phyloP scores from a whole-genome alignment of 2,888 invertebrate species.

The Stratiomys singularior region DNA sequence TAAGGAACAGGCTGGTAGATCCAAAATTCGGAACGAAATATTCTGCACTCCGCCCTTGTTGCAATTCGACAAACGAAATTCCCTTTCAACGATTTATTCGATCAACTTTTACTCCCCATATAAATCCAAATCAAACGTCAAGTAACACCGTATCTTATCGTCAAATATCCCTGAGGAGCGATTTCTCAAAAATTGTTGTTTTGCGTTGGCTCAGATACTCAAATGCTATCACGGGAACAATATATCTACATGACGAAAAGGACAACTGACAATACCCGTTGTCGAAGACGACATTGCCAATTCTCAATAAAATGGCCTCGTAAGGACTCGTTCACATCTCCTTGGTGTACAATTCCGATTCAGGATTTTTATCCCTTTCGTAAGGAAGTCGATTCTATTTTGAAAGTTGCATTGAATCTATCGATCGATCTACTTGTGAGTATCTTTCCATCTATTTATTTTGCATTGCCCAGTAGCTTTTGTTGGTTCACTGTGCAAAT shows the following conservation, averaged over 20 bases:
- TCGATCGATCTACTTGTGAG: neutral
- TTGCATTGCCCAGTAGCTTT: neutral
- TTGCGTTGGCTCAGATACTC: constrained; percentile 35
- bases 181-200: constrained; percentile 52
- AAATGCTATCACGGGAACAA: constrained; percentile 46
- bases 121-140: constrained; percentile 48
- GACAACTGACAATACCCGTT: constrained; percentile 15
- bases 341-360: neutral
- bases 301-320: constrained; percentile 38
- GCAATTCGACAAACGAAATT: too few relatives aligned
- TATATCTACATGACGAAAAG: constrained; percentile 37
- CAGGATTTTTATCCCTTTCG: neutral
- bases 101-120: constrained; percentile 37
- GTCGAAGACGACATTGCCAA: constrained; percentile 39
- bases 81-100: constrained; percentile 36
- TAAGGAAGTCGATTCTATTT: neutral
- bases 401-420: constrained; percentile 12
- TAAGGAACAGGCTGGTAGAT: too few relatives aligned
- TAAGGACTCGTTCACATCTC: constrained; percentile 23
- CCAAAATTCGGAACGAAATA: too few relatives aligned
- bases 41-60: too few relatives aligned
- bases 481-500: neutral
- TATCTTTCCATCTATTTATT: neutral
- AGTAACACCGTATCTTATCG: constrained; percentile 21
- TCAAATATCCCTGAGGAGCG: constrained; percentile 47